phyloP scores from a whole-genome alignment of 2,888 invertebrate genomes.

The Athalia cordata region DNA sequence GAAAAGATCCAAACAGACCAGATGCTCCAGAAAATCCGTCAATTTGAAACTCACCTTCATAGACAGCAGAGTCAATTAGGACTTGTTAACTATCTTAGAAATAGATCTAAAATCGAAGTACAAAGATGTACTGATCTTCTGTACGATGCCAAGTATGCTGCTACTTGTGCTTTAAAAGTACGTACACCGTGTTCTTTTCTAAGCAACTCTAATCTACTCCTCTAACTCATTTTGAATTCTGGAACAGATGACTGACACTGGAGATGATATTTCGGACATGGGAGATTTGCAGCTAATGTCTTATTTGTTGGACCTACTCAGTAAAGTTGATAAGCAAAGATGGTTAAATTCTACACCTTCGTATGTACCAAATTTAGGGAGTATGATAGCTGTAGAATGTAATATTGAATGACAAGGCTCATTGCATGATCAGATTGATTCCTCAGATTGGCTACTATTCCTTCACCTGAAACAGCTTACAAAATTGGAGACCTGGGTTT shows the following conservation, averaged over 20 bases:
- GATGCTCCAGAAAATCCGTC: constrained; percentile 42
- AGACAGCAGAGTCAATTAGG: constrained; percentile 54
- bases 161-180: constrained; percentile 60
- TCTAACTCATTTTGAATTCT: constrained; percentile 15
- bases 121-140: constrained; percentile 53
- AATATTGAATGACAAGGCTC: neutral
- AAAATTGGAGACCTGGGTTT: constrained; percentile 57
- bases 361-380: constrained; percentile 47
- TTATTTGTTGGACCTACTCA: constrained; percentile 52
- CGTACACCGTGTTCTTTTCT: neutral
- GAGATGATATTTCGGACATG: constrained; percentile 53
- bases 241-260: constrained; percentile 22
- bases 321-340: constrained; percentile 45
- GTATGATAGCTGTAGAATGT: neutral
- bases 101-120: constrained; percentile 49
- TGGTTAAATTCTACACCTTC: constrained; percentile 45
- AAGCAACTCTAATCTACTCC: neutral
- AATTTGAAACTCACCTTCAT: constrained; percentile 56
- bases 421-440: neutral
- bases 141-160: constrained; percentile 58
- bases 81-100: constrained; percentile 49
- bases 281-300: constrained; percentile 52
- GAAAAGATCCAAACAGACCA: constrained; percentile 12
- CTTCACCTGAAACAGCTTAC: constrained; percentile 50
- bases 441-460: constrained; percentile 47